phyloP scores from a whole-genome alignment of 2,888 invertebrate genomes.

The Drosophila monieri region DNA sequence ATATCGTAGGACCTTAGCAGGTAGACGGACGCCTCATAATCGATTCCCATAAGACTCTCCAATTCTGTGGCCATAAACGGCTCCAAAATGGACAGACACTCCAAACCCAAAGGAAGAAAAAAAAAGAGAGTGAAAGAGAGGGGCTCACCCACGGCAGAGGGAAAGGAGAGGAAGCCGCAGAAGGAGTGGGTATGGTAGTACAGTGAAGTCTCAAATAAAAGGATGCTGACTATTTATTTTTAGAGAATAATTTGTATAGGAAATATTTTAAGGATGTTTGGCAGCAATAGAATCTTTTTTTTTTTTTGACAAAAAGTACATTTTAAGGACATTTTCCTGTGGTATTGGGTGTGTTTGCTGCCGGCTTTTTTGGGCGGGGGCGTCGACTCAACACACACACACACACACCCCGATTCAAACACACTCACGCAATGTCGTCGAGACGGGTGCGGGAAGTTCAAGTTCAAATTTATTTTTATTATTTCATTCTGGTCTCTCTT shows the following conservation, averaged over 20 bases:
- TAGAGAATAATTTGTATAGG: no score
- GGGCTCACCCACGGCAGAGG: not conserved
- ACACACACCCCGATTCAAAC: constrained; percentile 1
- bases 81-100: constrained; percentile 13
- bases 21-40: constrained; percentile 14
- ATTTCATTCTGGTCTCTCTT: constrained; percentile 25
- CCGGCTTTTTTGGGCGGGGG: constrained; percentile 33
- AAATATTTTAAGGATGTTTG: no score
- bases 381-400: constrained; percentile 27
- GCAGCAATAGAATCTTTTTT: no score
- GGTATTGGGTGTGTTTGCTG: constrained; percentile 10
- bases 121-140: not conserved
- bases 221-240: not conserved
- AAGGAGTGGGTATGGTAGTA: constrained; percentile 8
- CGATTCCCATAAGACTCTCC: constrained; percentile 9
- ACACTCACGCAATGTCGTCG: constrained; percentile 2
- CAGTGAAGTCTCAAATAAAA: not conserved
- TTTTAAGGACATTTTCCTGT: not conserved
- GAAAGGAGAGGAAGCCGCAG: constrained; percentile 14
- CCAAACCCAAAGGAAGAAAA: constrained; percentile 4
- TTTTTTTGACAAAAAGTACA: no score
- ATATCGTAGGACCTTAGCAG: constrained; percentile 23
- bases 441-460: constrained; percentile 69
- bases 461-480: constrained; percentile 75
- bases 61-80: constrained; percentile 3